A percentile compares a stretch with the other conserved stretches of the same genome.
Conservation (phyloP, 2,797 vertebrate species). For the Odontamblyopus lacepedii region DNA sequence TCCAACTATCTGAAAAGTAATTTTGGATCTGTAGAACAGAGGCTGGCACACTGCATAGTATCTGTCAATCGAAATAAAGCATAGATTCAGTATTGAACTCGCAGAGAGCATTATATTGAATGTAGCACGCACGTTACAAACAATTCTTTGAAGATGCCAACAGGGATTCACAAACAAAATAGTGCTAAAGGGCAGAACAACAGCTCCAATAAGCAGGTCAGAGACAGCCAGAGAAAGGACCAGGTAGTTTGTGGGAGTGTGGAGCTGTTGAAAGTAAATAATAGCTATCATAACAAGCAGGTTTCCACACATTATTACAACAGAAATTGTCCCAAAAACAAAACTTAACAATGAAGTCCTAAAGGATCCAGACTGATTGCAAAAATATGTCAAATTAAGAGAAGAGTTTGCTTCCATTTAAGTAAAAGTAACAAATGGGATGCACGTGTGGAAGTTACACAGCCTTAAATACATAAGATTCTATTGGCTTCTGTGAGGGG, state of each 20-base stretch:
- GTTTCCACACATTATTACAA: slow-evolving; percentile 15
- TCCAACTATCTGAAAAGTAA: not conserved
- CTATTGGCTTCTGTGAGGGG: not conserved
- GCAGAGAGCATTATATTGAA: slow-evolving; percentile 3
- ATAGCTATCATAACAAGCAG: slow-evolving; percentile 23
- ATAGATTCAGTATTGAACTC: slow-evolving; percentile 5
- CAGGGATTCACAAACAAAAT: not conserved
- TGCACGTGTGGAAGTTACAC: not conserved
- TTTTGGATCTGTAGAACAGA: slow-evolving; percentile 8
- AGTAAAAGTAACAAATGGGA: not conserved
- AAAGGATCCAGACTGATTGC: not conserved
- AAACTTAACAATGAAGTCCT: not conserved
- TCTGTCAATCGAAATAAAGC: slow-evolving; percentile 22
- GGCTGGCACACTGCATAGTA: slow-evolving; percentile 14
- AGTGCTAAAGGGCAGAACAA: slow-evolving; percentile 37
- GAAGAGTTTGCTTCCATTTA: not conserved
- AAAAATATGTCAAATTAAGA: not conserved
- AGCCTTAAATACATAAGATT: not conserved
- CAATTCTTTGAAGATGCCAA: not conserved
- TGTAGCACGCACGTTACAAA: slow-evolving; percentile 4
- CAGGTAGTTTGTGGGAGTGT: slow-evolving; percentile 30
- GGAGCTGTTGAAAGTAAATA: slow-evolving; percentile 35
- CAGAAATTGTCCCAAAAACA: not conserved
- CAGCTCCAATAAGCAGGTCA: not conserved
- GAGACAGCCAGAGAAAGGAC: slow-evolving; percentile 31